phyloP scores from a whole-genome alignment of 2,888 invertebrate genomes.

The Cephus pulcher region DNA sequence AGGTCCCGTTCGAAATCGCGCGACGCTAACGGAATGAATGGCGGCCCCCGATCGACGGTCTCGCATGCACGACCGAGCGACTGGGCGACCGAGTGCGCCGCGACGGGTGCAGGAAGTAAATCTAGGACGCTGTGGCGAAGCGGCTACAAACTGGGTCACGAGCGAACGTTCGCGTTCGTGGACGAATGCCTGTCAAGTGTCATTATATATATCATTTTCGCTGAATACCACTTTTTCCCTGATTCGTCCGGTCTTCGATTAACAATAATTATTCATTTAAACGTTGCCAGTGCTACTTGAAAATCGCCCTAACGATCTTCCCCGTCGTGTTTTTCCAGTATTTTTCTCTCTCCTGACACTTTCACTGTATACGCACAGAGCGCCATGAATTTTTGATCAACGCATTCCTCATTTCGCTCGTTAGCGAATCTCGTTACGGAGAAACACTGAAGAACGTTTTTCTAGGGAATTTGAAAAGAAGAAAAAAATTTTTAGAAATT shows the following conservation, averaged over 20 bases:
- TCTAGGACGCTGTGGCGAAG: constrained; percentile 56
- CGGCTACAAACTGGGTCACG: constrained; percentile 55
- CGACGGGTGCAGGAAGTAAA: constrained; percentile 44
- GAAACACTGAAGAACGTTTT: background rate
- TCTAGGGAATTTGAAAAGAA: background rate
- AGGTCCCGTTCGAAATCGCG: too few species aligned
- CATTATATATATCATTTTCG: too few species aligned
- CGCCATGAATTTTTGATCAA: background rate
- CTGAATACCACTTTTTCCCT: too few species aligned
- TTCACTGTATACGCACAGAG: too few species aligned
- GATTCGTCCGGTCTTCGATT: too few species aligned
- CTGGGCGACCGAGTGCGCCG: constrained; percentile 2
- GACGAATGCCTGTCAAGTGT: constrained; percentile 21
- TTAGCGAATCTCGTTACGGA: background rate
- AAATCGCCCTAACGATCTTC: too few species aligned
- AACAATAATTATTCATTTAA: too few species aligned
- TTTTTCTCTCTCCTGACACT: too few species aligned
- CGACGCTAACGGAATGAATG: too few species aligned
- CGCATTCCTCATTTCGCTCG: background rate
- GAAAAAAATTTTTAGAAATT: background rate
- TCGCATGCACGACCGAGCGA: constrained; percentile 24
- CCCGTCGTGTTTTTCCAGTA: too few species aligned
- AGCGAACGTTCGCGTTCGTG: constrained; percentile 24
- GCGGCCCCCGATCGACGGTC: too few species aligned
- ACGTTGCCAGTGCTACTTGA: too few species aligned